Conservation (phyloP, 2,113 vertebrate species). For the Pygoscelis adeliae region DNA sequence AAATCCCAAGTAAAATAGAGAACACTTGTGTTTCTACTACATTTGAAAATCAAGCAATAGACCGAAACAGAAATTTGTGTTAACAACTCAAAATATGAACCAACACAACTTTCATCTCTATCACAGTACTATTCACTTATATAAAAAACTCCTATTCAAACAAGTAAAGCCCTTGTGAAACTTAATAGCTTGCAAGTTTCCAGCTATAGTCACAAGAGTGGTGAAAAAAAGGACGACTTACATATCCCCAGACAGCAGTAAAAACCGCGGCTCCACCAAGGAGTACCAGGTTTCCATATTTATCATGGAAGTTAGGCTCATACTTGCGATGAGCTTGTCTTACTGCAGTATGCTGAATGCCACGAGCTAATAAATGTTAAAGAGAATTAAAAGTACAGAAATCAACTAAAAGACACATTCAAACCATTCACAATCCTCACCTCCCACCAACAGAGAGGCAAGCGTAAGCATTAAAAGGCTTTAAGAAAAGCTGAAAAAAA, state of each 20-base stretch:
- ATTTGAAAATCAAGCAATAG: background rate
- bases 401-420: background rate
- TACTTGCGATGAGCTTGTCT: constrained; percentile 70
- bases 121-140: background rate
- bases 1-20: background rate
- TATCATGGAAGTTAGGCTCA: constrained; percentile 75
- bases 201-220: fast-evolving
- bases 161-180: background rate
- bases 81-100: background rate
- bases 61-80: background rate
- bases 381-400: background rate
- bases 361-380: constrained; percentile 46
- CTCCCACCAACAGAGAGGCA: background rate
- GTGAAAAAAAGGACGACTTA: constrained; percentile 64
- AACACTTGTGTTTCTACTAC: background rate
- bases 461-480: fast-evolving
- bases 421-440: background rate
- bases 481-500: background rate
- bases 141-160: background rate
- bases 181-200: fast-evolving
- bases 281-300: constrained; percentile 74
- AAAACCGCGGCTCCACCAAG: constrained; percentile 57
- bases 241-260: constrained; percentile 71
- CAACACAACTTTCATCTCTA: background rate
- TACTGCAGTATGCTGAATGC: constrained; percentile 57